Evolutionary conservation across 2,888 invertebrate species (phyloP).

Genomic region (Trisateles emortualis): DNA sequence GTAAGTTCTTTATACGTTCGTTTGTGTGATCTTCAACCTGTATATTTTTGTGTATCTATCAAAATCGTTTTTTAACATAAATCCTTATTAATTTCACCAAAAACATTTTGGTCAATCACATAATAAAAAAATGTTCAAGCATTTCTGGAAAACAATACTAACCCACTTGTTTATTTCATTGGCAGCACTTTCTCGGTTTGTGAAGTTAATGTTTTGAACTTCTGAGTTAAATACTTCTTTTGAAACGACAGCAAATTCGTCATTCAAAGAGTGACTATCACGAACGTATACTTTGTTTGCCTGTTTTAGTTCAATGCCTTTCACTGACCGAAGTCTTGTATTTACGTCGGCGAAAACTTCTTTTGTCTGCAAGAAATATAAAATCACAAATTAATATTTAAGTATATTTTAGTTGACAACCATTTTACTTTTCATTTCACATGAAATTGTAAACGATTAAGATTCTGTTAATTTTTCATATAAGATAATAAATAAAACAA

Average conservation of each 20-base stretch:
- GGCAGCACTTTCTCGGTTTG: slow-evolving; percentile 71
- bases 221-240: slow-evolving; percentile 87
- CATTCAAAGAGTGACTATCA: slow-evolving; percentile 76
- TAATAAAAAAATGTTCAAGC: not conserved
- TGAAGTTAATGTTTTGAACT: slow-evolving; percentile 88
- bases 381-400: too few species aligned
- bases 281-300: slow-evolving; percentile 91
- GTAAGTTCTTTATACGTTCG: slow-evolving; percentile 82
- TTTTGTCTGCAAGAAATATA: slow-evolving; percentile 60
- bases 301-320: slow-evolving; percentile 86
- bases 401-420: too few species aligned
- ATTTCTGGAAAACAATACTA: not conserved
- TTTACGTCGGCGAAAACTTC: slow-evolving; percentile 57
- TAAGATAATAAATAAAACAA: too few species aligned
- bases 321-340: slow-evolving; percentile 53
- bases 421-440: too few species aligned
- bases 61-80: too few species aligned
- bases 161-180: slow-evolving; percentile 92
- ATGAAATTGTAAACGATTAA: too few species aligned
- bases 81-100: too few species aligned
- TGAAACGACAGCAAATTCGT: slow-evolving; percentile 84
- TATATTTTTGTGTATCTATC: not conserved
- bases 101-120: too few species aligned
- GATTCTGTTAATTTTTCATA: too few species aligned
- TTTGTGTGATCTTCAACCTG: slow-evolving; percentile 79